Percentiles rank a stretch among this genome's conserved stretches.
These are phyloP conservation scores for Galendromus occidentalis DNA, from an alignment of 1,140 invertebrate genomes.

Conservation along the genomic window DNA sequence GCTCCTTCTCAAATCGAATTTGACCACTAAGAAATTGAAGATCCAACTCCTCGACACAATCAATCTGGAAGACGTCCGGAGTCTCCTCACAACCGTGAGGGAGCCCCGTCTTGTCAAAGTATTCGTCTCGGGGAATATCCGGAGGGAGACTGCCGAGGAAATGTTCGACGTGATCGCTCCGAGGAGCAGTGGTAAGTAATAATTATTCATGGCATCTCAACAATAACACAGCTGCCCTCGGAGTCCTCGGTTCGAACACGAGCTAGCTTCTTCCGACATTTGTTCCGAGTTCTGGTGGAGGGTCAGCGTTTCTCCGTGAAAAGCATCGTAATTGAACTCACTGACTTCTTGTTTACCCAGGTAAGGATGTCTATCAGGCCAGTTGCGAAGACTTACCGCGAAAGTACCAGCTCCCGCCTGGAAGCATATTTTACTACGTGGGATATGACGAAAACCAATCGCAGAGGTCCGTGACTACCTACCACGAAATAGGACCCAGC, in stretches of 20 bases:
- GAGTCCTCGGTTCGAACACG: too few species aligned
- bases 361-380: background rate
- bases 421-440: background rate
- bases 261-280: too few species aligned
- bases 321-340: too few species aligned
- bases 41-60: background rate
- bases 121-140: constrained; percentile 2
- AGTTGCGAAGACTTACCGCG: constrained; percentile 1
- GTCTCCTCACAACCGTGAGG: background rate
- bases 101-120: background rate
- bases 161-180: background rate
- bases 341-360: too few species aligned
- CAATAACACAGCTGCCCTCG: too few species aligned
- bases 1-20: background rate
- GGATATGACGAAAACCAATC: constrained; percentile 6
- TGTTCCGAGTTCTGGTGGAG: too few species aligned
- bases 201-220: too few species aligned
- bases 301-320: too few species aligned
- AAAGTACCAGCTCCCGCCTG: background rate
- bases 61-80: background rate
- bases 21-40: background rate
- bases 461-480: background rate
- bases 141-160: background rate
- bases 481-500: background rate
- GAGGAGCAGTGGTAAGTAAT: background rate